These are phyloP conservation scores for Cyrtodaria siliqua DNA, from an alignment of 2,888 invertebrate species.

Conservation along the genomic window DNA sequence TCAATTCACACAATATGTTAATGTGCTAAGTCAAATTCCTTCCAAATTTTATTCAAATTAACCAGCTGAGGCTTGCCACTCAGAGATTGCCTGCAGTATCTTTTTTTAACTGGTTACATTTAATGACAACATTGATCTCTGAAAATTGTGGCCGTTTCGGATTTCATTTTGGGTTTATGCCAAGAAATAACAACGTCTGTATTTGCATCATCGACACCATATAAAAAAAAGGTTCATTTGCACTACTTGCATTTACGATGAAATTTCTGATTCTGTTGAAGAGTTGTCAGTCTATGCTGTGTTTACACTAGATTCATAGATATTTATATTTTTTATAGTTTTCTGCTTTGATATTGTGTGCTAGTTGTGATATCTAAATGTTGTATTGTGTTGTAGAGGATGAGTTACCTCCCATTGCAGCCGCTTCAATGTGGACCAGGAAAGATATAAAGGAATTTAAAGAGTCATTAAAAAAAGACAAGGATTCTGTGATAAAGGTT, in stretches of 20 bases:
- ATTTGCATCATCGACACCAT: background rate
- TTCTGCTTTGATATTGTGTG: conserved; percentile 3
- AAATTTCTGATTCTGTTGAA: background rate
- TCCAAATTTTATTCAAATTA: no score
- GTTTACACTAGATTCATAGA: background rate
- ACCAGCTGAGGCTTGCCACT: background rate
- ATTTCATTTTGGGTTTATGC: background rate
- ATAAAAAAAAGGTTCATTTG: no score
- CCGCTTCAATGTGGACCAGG: conserved; percentile 98
- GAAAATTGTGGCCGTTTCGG: background rate
- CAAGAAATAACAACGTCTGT: background rate
- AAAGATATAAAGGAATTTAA: conserved; percentile 96
- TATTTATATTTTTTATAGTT: background rate
- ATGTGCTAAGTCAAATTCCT: no score
- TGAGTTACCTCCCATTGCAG: conserved; percentile 82
- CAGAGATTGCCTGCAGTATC: background rate
- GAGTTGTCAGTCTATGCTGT: background rate
- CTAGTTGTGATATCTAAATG: conserved; percentile 5
- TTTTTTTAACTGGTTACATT: background rate
- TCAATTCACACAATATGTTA: no score
- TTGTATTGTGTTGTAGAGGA: conserved; percentile 58
- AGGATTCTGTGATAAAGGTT: conserved; percentile 97
- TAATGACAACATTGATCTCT: background rate
- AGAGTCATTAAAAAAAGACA: conserved; percentile 91
- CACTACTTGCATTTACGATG: no score